phyloP scores from a whole-genome alignment of 2,113 vertebrate species.

The rabbit (Oryctolagus cuniculus) region mOryCun1.1 NC_091432.1:59115501-59116000 shows the following conservation, averaged over 20 bases:
- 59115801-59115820: neutral
- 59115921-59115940: neutral
- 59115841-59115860: neutral
- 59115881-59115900: neutral
- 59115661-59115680: conserved; percentile 20
- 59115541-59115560: conserved; percentile 19
- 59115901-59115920: neutral
- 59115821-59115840: neutral
- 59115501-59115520: neutral
- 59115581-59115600: neutral
- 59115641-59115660: conserved; percentile 29
- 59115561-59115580: neutral
- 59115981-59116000: conserved; percentile 4
- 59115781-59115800: neutral
- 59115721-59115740: neutral
- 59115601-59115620: neutral
- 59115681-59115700: neutral
- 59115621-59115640: neutral
- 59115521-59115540: neutral
- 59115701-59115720: neutral
- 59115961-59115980: neutral
- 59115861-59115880: conserved; percentile 17
- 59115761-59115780: neutral
- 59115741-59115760: neutral
- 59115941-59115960: neutral